A percentile compares a stretch with the other conserved stretches of the same genome.
Evolutionary conservation across 2,888 invertebrate genomes (phyloP).

Genomic region (Tillus elongatus): DNA sequence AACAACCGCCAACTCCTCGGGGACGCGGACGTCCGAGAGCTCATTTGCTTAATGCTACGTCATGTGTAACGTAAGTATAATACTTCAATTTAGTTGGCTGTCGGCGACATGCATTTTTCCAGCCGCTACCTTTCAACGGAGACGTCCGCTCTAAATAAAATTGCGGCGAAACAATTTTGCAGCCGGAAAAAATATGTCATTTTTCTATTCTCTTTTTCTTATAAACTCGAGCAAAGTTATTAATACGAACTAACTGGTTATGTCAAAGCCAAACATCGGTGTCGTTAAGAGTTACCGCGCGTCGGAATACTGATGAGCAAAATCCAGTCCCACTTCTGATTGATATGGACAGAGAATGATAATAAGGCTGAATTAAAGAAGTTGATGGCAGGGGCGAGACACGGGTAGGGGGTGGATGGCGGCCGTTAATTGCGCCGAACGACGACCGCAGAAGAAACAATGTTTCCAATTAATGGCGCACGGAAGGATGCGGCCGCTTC

Average conservation of each 20-base stretch:
- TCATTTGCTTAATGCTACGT: conserved; percentile 38
- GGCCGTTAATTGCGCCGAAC: conserved; percentile 32
- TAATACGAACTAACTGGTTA: conserved; percentile 46
- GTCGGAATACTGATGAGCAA: conserved; percentile 44
- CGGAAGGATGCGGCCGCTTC: too few species aligned
- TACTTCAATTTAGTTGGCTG: conserved; percentile 43
- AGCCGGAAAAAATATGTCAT: conserved; percentile 41
- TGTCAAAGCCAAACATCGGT: conserved; percentile 45
- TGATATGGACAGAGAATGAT: conserved; percentile 39
- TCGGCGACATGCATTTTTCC: conserved; percentile 41
- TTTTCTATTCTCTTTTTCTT: conserved; percentile 41
- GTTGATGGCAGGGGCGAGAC: too few species aligned
- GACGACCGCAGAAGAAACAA: conserved; percentile 37
- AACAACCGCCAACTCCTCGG: too few species aligned
- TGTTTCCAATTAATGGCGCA: conserved; percentile 39
- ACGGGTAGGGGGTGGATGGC: too few species aligned
- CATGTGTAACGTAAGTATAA: conserved; percentile 37
- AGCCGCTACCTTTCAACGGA: conserved; percentile 39
- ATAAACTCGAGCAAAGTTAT: conserved; percentile 42
- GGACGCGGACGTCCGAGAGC: conserved; percentile 12
- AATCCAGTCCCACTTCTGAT: conserved; percentile 35
- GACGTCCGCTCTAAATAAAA: conserved; percentile 31
- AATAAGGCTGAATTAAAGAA: conserved; percentile 38
- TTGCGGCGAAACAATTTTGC: conserved; percentile 37
- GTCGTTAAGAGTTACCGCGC: conserved; percentile 39